Percentiles rank a stretch among this genome's conserved stretches.
These are phyloP conservation scores for Hippocampus guttulatus DNA, from an alignment of 2,113 vertebrate genomes.

Conservation along the genomic window DNA sequence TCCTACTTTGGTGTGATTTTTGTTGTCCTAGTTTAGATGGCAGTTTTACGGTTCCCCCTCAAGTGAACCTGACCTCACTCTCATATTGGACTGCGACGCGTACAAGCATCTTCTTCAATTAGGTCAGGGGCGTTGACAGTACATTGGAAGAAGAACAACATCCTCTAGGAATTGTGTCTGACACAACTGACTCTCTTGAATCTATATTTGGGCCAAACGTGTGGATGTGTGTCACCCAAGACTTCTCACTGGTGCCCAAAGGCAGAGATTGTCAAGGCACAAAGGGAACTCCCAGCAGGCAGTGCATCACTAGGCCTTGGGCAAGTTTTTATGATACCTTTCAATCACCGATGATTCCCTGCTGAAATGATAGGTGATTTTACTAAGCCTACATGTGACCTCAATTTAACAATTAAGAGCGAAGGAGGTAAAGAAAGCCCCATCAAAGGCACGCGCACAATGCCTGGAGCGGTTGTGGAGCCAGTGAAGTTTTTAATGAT, in stretches of 20 bases:
- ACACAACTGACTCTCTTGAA: conserved; percentile 66
- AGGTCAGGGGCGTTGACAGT: conserved; percentile 68
- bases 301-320: conserved; percentile 50
- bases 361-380: conserved; percentile 74
- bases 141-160: conserved; percentile 55
- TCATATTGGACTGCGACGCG: conserved; percentile 37
- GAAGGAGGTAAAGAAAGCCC: conserved; percentile 58
- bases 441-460: conserved; percentile 9
- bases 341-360: conserved; percentile 70
- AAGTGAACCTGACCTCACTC: conserved; percentile 66
- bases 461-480: conserved; percentile 1
- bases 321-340: conserved; percentile 73
- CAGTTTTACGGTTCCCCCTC: conserved; percentile 63
- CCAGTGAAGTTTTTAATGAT: conserved; percentile 23
- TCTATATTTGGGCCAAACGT: conserved; percentile 70
- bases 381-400: conserved; percentile 70
- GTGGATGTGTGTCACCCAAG: conserved; percentile 69
- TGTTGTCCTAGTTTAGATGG: conserved; percentile 64
- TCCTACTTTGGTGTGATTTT: conserved; percentile 55
- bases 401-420: conserved; percentile 76
- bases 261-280: conserved; percentile 57
- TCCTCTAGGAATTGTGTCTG: conserved; percentile 68
- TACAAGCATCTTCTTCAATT: conserved; percentile 63
- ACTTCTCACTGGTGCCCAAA: conserved; percentile 57
- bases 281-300: conserved; percentile 63